These are phyloP conservation scores for Alaudala cheleensis DNA, from an alignment of 2,113 vertebrate species.

Conservation along the genomic window DNA sequence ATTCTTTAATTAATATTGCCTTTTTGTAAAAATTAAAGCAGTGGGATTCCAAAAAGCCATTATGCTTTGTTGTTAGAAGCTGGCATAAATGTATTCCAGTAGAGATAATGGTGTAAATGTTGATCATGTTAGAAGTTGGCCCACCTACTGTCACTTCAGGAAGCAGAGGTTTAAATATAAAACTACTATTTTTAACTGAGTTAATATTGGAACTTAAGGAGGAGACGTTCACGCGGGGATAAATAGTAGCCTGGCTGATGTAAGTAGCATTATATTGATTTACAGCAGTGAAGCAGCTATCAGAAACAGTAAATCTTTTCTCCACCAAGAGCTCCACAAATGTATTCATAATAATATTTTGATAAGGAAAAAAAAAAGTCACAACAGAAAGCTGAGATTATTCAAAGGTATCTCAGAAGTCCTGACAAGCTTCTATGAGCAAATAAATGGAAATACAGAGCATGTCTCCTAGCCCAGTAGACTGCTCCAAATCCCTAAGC, in stretches of 20 bases:
- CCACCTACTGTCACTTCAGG: slow-evolving; percentile 16
- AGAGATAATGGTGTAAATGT: slow-evolving; percentile 21
- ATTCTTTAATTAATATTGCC: background rate
- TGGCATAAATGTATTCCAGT: slow-evolving; percentile 11
- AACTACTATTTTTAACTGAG: slow-evolving; percentile 4
- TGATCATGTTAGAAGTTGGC: slow-evolving; percentile 23
- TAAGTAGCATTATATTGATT: background rate
- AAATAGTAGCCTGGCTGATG: background rate
- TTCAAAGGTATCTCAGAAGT: background rate
- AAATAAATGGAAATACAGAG: background rate
- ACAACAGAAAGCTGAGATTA: background rate
- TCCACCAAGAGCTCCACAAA: background rate
- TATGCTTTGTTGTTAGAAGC: slow-evolving; percentile 15
- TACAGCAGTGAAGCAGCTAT: background rate
- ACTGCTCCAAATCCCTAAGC: background rate
- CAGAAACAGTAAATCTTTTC: background rate
- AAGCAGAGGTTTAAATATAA: slow-evolving; percentile 49
- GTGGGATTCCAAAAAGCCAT: background rate
- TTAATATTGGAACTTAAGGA: background rate
- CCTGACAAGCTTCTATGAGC: background rate
- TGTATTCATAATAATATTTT: background rate
- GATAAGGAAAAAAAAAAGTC: background rate
- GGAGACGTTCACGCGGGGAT: background rate
- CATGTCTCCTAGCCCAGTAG: background rate
- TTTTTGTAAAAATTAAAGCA: slow-evolving; percentile 8